phyloP scores from a whole-genome alignment of 2,888 invertebrate species.

The Eupithecia tripunctaria region DNA sequence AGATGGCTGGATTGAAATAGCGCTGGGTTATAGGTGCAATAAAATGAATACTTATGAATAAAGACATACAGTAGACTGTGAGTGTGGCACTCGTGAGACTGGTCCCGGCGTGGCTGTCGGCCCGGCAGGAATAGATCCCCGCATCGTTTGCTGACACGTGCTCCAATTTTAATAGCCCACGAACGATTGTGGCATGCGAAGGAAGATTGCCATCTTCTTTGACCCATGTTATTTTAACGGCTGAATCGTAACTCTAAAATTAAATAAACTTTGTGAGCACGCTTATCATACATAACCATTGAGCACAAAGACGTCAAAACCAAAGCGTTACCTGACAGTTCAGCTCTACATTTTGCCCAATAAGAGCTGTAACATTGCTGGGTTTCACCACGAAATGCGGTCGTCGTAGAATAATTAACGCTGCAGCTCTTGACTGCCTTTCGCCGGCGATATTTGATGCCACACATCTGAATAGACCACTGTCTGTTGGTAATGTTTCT shows the following conservation, averaged over 20 bases:
- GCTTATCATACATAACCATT: neutral
- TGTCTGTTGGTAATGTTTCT: constrained; percentile 94
- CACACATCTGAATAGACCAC: constrained; percentile 95
- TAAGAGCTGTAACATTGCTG: constrained; percentile 91
- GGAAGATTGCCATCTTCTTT: constrained; percentile 78
- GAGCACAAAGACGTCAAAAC: neutral
- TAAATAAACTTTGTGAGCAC: constrained; percentile 50
- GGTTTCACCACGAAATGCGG: constrained; percentile 95
- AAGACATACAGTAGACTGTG: constrained; percentile 94
- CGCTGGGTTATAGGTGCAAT: constrained; percentile 72
- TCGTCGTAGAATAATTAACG: constrained; percentile 92
- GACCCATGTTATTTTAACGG: constrained; percentile 80
- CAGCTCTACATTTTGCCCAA: constrained; percentile 93
- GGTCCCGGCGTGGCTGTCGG: constrained; percentile 94
- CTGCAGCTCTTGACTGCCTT: constrained; percentile 91
- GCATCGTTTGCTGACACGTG: constrained; percentile 93
- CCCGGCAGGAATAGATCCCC: constrained; percentile 95
- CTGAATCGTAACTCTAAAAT: constrained; percentile 73
- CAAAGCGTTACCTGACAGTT: constrained; percentile 87
- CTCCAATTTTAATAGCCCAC: constrained; percentile 88
- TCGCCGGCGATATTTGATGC: constrained; percentile 96
- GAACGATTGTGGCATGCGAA: constrained; percentile 71
- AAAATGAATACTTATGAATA: constrained; percentile 65
- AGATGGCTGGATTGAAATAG: constrained; percentile 79
- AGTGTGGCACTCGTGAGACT: constrained; percentile 94